Base-by-base conservation (phyloP, 2,888 invertebrate genomes). In the Gnatocerus cornutus region DNA sequence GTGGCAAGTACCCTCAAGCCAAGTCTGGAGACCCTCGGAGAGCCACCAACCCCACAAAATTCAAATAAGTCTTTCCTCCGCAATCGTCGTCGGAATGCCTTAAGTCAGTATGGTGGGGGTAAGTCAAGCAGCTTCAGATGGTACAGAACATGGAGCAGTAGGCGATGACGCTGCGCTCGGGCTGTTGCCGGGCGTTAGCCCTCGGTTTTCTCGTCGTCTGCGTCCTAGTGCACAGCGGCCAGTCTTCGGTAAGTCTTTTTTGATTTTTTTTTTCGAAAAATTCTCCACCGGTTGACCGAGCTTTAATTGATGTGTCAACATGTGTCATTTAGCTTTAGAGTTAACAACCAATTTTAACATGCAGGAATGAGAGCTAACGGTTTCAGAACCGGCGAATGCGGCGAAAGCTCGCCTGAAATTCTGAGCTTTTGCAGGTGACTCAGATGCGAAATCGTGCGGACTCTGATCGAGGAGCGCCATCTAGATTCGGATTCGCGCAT, bases 131-230 rank as follows among this genome's bases (percentile, higher is more conserved):
- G 79, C 72, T 76, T 77, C 78, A 69, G 75, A 73, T 72, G 77
- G 74, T 74, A 75, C 77, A 77, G 79, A 82, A 82, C 79, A 82
- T 83, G 83, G 79, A 74, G 80, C 83, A 84, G 84, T 84, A 82
- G 81, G 83, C 83, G 77, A 85, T 85, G 84, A 82, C 84, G 84
- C 84, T 82, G 83, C 84, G 84, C 81, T 80, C 80, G 81, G 82
- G 83, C 76, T 80, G 81, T 82, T 82, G 84, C 82, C 84, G 83
- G 84, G 82, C 80, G 77, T 76, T 80, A 69, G 81, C 80, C 81
- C 80, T 81, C 73, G 78, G 77, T 63, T 56, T 79, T 74, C 73
- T 80, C 71, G 72, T 80, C 68, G 72, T 81, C 73, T 75, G 80
- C 75, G 73, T 78, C 76, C 68, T 80, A 72, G 80, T 81, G 79